A percentile compares a stretch with the other conserved stretches of the same genome.
These are phyloP conservation scores for Orestias chungarensis DNA, from an alignment of 2,797 vertebrate species.

Conservation along the genomic window DNA sequence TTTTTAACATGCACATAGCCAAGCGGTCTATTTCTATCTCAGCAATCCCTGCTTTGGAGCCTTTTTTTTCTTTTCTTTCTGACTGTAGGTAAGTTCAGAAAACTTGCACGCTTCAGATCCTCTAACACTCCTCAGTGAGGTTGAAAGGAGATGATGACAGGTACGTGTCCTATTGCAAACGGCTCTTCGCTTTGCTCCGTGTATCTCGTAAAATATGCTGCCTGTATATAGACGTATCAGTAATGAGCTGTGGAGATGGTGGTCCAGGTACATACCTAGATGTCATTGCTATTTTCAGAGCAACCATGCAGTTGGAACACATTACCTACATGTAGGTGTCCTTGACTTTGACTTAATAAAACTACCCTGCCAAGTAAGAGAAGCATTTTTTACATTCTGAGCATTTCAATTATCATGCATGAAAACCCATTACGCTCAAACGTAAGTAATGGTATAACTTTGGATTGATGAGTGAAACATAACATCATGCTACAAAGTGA, in stretches of 20 bases:
- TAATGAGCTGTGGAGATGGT: slow-evolving; percentile 28
- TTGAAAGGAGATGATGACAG: slow-evolving; percentile 18
- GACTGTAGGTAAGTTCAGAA: slow-evolving; percentile 17
- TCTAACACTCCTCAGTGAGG: slow-evolving; percentile 30
- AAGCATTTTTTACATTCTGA: not conserved
- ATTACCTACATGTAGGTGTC: not conserved
- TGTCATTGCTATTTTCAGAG: not conserved
- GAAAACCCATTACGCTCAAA: not conserved
- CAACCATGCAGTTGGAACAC: slow-evolving; percentile 1
- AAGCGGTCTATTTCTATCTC: not conserved
- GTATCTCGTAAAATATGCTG: not conserved
- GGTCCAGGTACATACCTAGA: slow-evolving; percentile 12
- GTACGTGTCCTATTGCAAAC: slow-evolving; percentile 14
- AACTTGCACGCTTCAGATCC: slow-evolving; percentile 13
- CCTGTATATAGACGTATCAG: slow-evolving; percentile 23
- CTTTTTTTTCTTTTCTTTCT: not conserved
- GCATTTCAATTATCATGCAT: not conserved
- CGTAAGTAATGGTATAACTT: not conserved
- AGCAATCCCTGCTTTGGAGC: slow-evolving; percentile 3
- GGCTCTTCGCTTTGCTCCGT: not conserved
- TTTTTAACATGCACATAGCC: not conserved
- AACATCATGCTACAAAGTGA: not conserved
- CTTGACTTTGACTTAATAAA: slow-evolving; percentile 1
- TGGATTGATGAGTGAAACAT: not conserved
- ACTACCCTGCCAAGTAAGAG: not conserved